A percentile compares a stretch with the other conserved stretches of the same genome.
Conservation (phyloP, 2,113 vertebrate species). For the Epinephelus lanceolatus region DNA sequence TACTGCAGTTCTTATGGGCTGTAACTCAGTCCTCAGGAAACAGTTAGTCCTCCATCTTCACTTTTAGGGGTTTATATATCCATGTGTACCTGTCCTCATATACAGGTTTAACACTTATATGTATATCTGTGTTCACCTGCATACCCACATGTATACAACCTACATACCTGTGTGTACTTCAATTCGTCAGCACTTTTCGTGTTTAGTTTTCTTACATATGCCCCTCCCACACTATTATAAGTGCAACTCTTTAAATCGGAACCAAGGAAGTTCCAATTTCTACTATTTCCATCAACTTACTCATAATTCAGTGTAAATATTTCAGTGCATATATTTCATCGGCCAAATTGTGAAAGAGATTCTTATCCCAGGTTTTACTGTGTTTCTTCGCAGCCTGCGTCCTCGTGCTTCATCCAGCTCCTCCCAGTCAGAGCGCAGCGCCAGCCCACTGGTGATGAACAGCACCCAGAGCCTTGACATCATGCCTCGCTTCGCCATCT, state of each 20-base stretch:
- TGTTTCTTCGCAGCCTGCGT: slow-evolving; percentile 81
- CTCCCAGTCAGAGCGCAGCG: slow-evolving; percentile 88
- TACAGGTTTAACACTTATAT: background rate
- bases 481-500: slow-evolving; percentile 91
- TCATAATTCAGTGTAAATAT: background rate
- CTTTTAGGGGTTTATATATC: background rate
- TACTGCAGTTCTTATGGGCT: too few species aligned
- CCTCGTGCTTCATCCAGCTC: slow-evolving; percentile 91
- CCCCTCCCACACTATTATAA: background rate
- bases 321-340: too few species aligned
- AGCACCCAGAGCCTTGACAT: slow-evolving; percentile 91
- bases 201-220: background rate
- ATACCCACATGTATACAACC: background rate
- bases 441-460: slow-evolving; percentile 85
- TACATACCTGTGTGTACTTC: background rate
- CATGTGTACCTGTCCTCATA: background rate
- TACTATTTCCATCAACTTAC: background rate
- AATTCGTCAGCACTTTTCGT: background rate
- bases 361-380: background rate
- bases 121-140: background rate
- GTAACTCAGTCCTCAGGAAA: too few species aligned
- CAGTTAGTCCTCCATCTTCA: too few species aligned
- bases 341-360: too few species aligned
- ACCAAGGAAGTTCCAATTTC: background rate
- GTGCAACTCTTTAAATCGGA: background rate